These are phyloP conservation scores for Lates calcarifer DNA, from an alignment of 2,113 vertebrate species.

Conservation along the genomic window DNA sequence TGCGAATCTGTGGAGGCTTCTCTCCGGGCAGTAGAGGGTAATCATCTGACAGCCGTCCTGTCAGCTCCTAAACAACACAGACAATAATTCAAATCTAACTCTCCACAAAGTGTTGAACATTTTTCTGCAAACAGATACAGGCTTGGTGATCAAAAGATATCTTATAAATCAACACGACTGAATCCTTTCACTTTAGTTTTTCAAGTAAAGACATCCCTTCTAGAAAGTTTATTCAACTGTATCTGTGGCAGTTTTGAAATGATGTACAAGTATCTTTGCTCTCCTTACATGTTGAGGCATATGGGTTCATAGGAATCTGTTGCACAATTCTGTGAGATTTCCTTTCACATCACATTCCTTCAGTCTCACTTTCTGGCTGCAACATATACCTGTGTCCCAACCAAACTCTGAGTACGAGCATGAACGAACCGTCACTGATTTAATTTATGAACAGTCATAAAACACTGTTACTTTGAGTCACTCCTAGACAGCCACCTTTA, in stretches of 20 bases:
- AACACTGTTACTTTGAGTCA: constrained; percentile 51
- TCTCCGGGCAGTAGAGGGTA: constrained; percentile 91
- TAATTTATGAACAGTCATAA: constrained; percentile 28
- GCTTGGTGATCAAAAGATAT: constrained; percentile 5
- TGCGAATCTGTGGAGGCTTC: constrained; percentile 88
- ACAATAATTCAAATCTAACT: constrained; percentile 31
- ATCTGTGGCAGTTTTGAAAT: constrained; percentile 37
- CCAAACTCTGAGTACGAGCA: not conserved
- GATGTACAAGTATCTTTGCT: constrained; percentile 43
- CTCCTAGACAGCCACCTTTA: constrained; percentile 22
- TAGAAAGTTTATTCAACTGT: constrained; percentile 15
- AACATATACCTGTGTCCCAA: constrained; percentile 29
- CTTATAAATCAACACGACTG: not conserved
- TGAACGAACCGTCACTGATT: not conserved
- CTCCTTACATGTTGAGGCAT: constrained; percentile 76
- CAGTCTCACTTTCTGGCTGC: constrained; percentile 57
- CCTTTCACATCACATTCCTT: constrained; percentile 73
- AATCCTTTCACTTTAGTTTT: constrained; percentile 21
- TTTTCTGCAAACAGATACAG: not conserved
- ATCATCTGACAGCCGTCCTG: constrained; percentile 87
- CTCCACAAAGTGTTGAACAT: not conserved
- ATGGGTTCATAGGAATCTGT: constrained; percentile 61
- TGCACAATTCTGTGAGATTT: constrained; percentile 77
- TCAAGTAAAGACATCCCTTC: constrained; percentile 6
- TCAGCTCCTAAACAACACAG: constrained; percentile 87